Conservation (phyloP, 2,797 vertebrate genomes). For the Microctenopoma stevenorrisi region DNA sequence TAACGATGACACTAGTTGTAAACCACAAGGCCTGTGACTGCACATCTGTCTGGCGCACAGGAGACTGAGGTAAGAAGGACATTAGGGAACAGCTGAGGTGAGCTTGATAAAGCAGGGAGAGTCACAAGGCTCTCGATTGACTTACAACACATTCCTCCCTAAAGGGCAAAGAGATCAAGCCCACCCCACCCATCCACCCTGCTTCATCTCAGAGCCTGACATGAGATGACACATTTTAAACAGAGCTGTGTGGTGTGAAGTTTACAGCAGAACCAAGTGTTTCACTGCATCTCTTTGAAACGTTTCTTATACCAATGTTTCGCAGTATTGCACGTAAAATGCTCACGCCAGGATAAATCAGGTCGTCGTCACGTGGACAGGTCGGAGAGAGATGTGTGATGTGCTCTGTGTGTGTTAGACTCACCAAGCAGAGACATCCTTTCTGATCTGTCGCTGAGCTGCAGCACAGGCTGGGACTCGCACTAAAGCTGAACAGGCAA, state of each 20-base stretch:
- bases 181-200: background rate
- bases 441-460: background rate
- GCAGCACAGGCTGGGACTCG: background rate
- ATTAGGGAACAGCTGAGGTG: background rate
- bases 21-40: constrained; percentile 13
- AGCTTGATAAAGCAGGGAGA: background rate
- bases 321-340: no score
- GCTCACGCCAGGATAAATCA: no score
- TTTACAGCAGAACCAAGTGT: background rate
- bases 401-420: background rate
- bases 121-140: constrained; percentile 30
- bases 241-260: background rate
- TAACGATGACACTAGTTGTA: constrained; percentile 40
- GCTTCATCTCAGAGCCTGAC: background rate
- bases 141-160: constrained; percentile 54
- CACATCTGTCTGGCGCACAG: constrained; percentile 16
- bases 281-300: background rate
- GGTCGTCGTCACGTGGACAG: background rate
- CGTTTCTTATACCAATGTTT: background rate
- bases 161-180: constrained; percentile 61
- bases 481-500: background rate
- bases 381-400: background rate
- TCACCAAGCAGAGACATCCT: background rate
- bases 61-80: background rate
- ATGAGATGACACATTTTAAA: background rate